phyloP scores from a whole-genome alignment of 2,113 vertebrate species.

The Zosterops lateralis region DNA sequence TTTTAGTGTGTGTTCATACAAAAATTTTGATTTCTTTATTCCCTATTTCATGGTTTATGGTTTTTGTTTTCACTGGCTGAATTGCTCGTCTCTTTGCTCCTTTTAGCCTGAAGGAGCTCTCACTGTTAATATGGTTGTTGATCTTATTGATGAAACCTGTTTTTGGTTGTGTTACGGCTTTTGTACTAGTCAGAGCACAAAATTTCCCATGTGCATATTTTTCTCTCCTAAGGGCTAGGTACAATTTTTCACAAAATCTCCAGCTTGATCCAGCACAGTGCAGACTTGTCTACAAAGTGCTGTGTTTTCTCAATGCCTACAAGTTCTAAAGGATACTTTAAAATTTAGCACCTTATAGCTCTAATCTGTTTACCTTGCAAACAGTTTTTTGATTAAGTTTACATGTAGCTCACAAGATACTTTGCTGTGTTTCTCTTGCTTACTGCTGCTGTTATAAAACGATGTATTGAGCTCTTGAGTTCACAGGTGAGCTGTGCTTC shows the following conservation, averaged over 20 bases:
- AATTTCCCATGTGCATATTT: slow-evolving; percentile 32
- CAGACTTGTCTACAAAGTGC: neutral
- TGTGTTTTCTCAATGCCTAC: neutral
- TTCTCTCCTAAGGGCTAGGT: neutral
- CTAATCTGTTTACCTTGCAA: neutral
- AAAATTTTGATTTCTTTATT: slow-evolving; percentile 64
- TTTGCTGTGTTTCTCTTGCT: neutral
- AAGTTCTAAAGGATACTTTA: neutral
- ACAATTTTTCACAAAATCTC: neutral
- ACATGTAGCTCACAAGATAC: neutral
- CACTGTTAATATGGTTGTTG: slow-evolving; percentile 59
- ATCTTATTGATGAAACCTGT: slow-evolving; percentile 44
- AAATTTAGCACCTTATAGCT: neutral
- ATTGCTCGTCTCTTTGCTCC: slow-evolving; percentile 53
- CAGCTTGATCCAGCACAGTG: neutral
- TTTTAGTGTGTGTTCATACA: slow-evolving; percentile 24
- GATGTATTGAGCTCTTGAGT: neutral
- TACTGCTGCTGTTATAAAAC: neutral
- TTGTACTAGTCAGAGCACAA: slow-evolving; percentile 34
- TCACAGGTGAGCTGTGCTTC: neutral
- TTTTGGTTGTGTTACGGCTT: slow-evolving; percentile 62
- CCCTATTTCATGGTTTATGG: slow-evolving; percentile 70
- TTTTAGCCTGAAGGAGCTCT: slow-evolving; percentile 68
- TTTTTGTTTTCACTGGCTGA: slow-evolving; percentile 69
- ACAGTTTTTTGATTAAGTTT: neutral